phyloP scores from a whole-genome alignment of 1,140 invertebrate species.

The Rhagoletis zephyria region DNA sequence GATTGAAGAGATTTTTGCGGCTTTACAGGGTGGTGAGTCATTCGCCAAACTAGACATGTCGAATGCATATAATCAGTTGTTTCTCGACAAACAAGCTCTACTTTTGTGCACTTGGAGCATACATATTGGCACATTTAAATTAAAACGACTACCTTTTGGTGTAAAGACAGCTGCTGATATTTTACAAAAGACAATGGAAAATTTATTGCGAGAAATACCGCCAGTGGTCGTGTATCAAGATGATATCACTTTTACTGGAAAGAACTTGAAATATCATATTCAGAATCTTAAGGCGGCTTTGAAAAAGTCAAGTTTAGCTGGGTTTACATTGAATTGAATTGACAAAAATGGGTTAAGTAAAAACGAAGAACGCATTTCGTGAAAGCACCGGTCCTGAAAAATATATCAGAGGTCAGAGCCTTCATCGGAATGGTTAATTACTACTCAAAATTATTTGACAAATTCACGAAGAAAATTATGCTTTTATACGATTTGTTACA shows the following conservation, averaged over 20 bases:
- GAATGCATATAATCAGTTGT: too few species aligned
- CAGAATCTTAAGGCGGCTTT: too few species aligned
- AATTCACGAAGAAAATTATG: conserved; percentile 33
- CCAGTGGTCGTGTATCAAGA: conserved; percentile 65
- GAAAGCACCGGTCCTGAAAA: conserved; percentile 51
- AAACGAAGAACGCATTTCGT: too few species aligned
- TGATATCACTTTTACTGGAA: conserved; percentile 61
- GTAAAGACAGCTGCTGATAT: too few species aligned
- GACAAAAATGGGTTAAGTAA: too few species aligned
- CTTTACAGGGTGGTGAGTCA: conserved; percentile 61
- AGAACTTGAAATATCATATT: conserved; percentile 58
- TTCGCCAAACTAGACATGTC: conserved; percentile 57
- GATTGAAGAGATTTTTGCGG: conserved; percentile 58
- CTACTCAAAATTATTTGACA: background rate
- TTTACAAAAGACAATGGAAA: conserved; percentile 63
- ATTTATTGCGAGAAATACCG: conserved; percentile 67
- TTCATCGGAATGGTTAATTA: too few species aligned
- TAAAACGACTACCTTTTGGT: too few species aligned
- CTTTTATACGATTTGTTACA: conserved; percentile 15
- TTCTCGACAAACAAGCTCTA: too few species aligned
- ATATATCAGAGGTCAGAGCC: background rate
- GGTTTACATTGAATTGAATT: too few species aligned
- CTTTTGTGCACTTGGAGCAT: too few species aligned
- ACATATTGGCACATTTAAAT: too few species aligned
- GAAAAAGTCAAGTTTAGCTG: too few species aligned